Base-by-base conservation (phyloP, 2,888 invertebrate species). In the Drosophila fungiperda region DNA sequence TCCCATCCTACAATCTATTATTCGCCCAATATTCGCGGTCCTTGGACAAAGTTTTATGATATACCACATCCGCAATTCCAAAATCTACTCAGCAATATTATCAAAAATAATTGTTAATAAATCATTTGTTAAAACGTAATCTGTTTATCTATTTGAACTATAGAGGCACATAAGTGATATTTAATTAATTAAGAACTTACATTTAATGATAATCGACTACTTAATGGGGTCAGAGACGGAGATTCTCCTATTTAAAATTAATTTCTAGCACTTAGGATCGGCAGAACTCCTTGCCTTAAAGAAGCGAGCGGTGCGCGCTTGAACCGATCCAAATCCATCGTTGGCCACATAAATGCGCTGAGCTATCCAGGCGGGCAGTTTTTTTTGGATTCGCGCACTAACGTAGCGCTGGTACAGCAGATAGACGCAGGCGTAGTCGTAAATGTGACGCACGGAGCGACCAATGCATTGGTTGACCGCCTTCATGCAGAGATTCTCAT, bases 401-500 rank as follows among this genome's bases (percentile, higher is more conserved):
- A 95, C 94, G 92, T 97, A 99, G 65, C 99, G 95, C 84, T 96
- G 95, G 91, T 99, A 99, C 8, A 99, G 93, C 42, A 99, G 94
- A 71, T 99, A 92, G 23, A 99, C 97, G 36, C 96, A 95, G 0
- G 99, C 98, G 92, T 98, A 99, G 93, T 99, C 99, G 54, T 95
- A 95, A 58, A 95, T 95, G 92, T 99, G 99, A 36, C 99, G 95
- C 57, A 99, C 98, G 0, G 99, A 98, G 87, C 99, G 95, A 0
- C 99, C 99, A 86, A 99, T 98, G 76, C 98, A 98, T 91, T 99
- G 99, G 93, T 99, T 99, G 0, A 99, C 98, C 26, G 99, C 97
- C 93, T 99, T 99, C 96, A 99, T 98, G 92, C 99, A 99, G 50
- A 98, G 94, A 92, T 97, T 98, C 93, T 99, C 98, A 91, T 99